These are phyloP conservation scores for Synergus gifuensis DNA, from an alignment of 2,888 invertebrate species.

Conservation along the genomic window DNA sequence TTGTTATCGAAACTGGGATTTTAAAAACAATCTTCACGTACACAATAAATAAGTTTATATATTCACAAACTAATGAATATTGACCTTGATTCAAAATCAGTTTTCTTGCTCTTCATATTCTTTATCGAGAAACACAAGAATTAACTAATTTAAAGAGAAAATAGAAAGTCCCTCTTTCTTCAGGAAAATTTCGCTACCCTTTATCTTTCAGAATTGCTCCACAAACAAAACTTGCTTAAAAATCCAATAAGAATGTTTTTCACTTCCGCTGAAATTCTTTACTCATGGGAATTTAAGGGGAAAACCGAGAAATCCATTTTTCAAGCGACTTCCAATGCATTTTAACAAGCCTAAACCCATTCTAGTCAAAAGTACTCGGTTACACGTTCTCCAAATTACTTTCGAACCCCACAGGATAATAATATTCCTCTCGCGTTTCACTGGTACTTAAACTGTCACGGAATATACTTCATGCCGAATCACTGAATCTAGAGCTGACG, in stretches of 20 bases:
- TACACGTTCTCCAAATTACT: constrained; percentile 31
- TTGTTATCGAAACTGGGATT: constrained; percentile 32
- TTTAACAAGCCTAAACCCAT: constrained; percentile 23
- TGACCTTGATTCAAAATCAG: too few relatives aligned
- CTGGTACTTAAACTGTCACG: constrained; percentile 33
- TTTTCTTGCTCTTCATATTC: too few relatives aligned
- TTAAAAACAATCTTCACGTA: background rate
- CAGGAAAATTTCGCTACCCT: too few relatives aligned
- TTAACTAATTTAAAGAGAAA: constrained; percentile 11
- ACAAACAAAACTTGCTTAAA: background rate
- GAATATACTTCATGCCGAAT: constrained; percentile 34
- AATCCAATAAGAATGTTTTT: background rate
- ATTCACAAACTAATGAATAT: too few relatives aligned
- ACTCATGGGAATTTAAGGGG: background rate
- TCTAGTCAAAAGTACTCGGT: constrained; percentile 25
- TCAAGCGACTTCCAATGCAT: constrained; percentile 11
- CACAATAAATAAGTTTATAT: background rate
- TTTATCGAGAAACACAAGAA: constrained; percentile 5
- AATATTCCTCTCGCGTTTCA: constrained; percentile 34
- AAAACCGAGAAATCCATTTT: background rate
- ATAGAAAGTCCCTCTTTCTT: background rate
- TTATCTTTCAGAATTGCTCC: background rate
- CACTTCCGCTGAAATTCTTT: background rate
- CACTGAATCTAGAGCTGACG: constrained; percentile 31
- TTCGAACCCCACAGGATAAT: constrained; percentile 22